phyloP scores from a whole-genome alignment of 2,888 invertebrate species.

The Macrosoma leucophasiata region DNA sequence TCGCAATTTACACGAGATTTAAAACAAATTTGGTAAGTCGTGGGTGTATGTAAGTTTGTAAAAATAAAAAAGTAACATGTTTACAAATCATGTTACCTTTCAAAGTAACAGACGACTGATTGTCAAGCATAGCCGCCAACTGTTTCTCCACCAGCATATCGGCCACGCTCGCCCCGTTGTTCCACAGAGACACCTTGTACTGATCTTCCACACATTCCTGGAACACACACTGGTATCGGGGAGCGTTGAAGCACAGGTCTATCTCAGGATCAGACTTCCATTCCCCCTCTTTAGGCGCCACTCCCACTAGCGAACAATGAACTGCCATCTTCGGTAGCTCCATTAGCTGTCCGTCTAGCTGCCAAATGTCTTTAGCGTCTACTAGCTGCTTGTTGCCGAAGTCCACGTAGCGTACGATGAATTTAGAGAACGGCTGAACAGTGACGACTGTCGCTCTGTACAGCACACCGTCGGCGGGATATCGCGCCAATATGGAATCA shows the following conservation, averaged over 20 bases:
- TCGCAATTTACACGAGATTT: too few relatives aligned
- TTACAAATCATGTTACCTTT: too few relatives aligned
- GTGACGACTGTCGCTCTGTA: constrained; percentile 81
- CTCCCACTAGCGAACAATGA: constrained; percentile 78
- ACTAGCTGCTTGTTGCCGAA: constrained; percentile 84
- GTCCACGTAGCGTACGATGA: constrained; percentile 83
- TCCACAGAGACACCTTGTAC: constrained; percentile 67
- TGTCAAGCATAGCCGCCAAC: constrained; percentile 55
- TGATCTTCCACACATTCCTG: constrained; percentile 60
- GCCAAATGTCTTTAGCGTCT: constrained; percentile 79
- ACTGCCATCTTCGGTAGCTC: constrained; percentile 82
- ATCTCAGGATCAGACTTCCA: constrained; percentile 76
- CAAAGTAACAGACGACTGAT: constrained; percentile 53
- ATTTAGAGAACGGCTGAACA: constrained; percentile 74
- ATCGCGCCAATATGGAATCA: constrained; percentile 80
- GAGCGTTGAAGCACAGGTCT: constrained; percentile 77
- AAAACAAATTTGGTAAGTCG: too few relatives aligned
- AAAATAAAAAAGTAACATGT: too few relatives aligned
- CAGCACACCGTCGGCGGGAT: constrained; percentile 81
- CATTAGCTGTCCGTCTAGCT: constrained; percentile 79
- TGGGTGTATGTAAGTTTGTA: too few relatives aligned
- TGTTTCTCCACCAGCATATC: constrained; percentile 65
- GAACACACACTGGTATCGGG: constrained; percentile 76
- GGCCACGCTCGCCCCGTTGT: constrained; percentile 62
- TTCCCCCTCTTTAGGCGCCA: constrained; percentile 73